phyloP scores from a whole-genome alignment of 2,888 invertebrate genomes.

The Drosophila formosana region DNA sequence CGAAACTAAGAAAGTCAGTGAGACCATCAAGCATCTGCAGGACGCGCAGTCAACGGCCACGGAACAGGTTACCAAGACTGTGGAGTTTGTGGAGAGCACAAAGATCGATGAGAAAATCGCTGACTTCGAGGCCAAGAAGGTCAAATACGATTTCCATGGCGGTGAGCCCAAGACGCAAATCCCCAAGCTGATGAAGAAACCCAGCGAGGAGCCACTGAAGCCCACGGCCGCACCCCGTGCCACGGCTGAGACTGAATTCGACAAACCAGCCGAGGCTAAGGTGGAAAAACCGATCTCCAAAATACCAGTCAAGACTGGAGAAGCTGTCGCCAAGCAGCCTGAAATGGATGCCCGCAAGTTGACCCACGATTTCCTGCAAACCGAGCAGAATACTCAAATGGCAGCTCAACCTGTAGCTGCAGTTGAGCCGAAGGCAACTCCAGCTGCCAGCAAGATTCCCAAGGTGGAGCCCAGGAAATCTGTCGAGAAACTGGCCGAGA shows the following conservation, averaged over 20 bases:
- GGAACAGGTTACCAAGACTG: constrained; percentile 49
- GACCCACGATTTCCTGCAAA: constrained; percentile 68
- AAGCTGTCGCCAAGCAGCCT: constrained; percentile 27
- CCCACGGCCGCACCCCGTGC: constrained; percentile 74
- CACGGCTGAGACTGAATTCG: constrained; percentile 53
- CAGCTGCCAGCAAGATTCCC: constrained; percentile 71
- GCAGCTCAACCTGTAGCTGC: constrained; percentile 7
- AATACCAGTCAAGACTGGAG: constrained; percentile 63
- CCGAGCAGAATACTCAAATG: constrained; percentile 59
- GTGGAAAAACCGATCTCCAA: constrained; percentile 63
- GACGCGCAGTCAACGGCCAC: constrained; percentile 45
- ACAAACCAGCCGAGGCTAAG: constrained; percentile 54
- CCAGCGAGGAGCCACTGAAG: constrained; percentile 55
- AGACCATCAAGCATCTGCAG: constrained; percentile 66
- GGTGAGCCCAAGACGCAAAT: constrained; percentile 74
- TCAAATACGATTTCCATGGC: constrained; percentile 76
- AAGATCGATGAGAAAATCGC: constrained; percentile 77
- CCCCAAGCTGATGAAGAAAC: constrained; percentile 54
- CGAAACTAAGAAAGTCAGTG: constrained; percentile 69
- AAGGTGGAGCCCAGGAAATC: constrained; percentile 73
- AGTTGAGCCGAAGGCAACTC: constrained; percentile 52
- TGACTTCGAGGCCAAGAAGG: constrained; percentile 74
- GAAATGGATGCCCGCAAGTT: constrained; percentile 63
- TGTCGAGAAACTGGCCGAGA: constrained; percentile 56
- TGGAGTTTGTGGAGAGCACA: constrained; percentile 59